Evolutionary conservation across 2,113 vertebrate species (phyloP), one percentile per base, ranked within the genome.

Genomic region (Micromys minutus): DNA sequence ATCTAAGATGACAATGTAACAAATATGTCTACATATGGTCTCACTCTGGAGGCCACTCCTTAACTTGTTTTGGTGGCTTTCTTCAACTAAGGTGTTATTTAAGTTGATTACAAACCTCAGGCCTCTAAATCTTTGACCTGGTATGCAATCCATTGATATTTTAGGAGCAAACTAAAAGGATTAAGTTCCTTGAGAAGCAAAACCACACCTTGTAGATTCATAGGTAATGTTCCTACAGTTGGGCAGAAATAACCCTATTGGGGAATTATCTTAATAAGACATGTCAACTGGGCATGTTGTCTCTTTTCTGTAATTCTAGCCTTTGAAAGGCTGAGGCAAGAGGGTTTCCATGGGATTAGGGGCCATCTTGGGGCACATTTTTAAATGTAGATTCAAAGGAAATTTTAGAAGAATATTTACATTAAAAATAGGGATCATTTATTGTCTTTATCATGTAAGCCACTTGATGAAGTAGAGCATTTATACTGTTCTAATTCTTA

Each of bases 1-100:
- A 83, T 5, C 74, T 17, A 77, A 63, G 75, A 84, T 77, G 81
- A 96, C 55, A 97, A 93, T 89, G 95, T 93, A 97, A 93, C 95
- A 86, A 72, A 94, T 84, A 52, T 71, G 55, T 92, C 42, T 87
- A 88, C 90, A 89, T 69, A 86, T n/a, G 95, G 47, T 91, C 45
- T 93, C 42, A 79, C 55, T 7, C 34, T 94, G 63, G 10, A 79
- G 36, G 36, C 95, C 72, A 85, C 36, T 75, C 67, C 34, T 94
- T 88, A 86, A 90, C 87, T 88, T 71, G 65, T 34, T 75, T 89
- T 83, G 6, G 29, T 90, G n/a, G 17, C 67, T 75, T 95, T 91
- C 22, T 90, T 95, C 85, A 94, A 75, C 87, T 94, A 85, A 87
- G 85, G 16, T 77, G 34, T 87, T 93, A 92, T 31, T 61, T 42